Evolutionary conservation across 2,888 invertebrate species (phyloP).

Genomic region (Cremastinae sp.): DNA sequence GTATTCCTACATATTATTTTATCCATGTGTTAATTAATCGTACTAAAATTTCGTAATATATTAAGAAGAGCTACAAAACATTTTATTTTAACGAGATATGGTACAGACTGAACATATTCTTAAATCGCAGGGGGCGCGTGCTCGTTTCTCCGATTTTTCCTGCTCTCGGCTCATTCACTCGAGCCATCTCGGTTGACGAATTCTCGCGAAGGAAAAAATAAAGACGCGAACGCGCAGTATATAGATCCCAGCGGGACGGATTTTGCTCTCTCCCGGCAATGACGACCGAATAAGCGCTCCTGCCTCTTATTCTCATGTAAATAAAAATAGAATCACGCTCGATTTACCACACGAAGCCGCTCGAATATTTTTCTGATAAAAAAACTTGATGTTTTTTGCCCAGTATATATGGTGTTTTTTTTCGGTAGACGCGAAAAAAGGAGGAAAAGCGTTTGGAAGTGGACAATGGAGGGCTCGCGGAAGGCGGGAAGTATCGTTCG

Average conservation of each 20-base stretch:
- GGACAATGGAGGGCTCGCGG: conserved; percentile 64
- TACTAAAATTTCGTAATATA: no score
- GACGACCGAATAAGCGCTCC: not conserved
- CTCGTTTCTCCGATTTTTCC: not conserved
- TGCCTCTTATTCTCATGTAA: not conserved
- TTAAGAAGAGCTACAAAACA: no score
- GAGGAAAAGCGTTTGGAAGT: conserved; percentile 57
- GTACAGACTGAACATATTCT: no score
- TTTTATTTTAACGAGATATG: no score
- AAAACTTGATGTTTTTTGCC: no score
- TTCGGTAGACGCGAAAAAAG: conserved; percentile 14
- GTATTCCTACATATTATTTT: no score
- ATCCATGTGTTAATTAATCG: no score
- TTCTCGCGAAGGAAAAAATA: not conserved
- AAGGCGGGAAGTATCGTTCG: conserved; percentile 33
- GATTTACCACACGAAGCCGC: no score
- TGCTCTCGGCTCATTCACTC: conserved; percentile 3
- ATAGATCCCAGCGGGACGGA: not conserved
- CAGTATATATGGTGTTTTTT: no score
- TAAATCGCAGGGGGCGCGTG: conserved; percentile 45
- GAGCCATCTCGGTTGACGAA: conserved; percentile 4
- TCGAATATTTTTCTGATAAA: no score
- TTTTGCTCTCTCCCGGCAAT: not conserved
- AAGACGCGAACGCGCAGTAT: conserved; percentile 2
- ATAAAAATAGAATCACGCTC: not conserved